A percentile compares a stretch with the other conserved stretches of the same genome.
These are phyloP conservation scores for Perca schrenkii DNA, from an alignment of 2,113 vertebrate genomes.

Conservation along the genomic window DNA sequence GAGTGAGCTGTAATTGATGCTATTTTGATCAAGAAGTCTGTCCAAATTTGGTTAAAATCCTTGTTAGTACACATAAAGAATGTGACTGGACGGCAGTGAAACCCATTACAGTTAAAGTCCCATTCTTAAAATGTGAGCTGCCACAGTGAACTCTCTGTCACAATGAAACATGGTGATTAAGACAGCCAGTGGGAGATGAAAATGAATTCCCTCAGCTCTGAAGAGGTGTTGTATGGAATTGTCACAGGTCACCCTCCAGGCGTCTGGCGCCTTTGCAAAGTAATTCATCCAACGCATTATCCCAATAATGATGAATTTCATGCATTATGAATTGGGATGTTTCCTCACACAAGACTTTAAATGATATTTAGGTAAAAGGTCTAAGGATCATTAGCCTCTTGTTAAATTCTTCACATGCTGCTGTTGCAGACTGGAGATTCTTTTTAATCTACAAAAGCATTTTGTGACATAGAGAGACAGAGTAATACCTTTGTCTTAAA, in stretches of 20 bases:
- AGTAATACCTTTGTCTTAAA: background rate
- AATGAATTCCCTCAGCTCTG: slow-evolving; percentile 86
- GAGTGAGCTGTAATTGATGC: slow-evolving; percentile 4
- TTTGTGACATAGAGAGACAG: slow-evolving; percentile 13
- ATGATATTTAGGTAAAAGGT: slow-evolving; percentile 84
- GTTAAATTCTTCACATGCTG: slow-evolving; percentile 52
- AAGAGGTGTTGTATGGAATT: slow-evolving; percentile 80
- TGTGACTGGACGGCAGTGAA: slow-evolving; percentile 34
- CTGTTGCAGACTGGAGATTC: slow-evolving; percentile 67
- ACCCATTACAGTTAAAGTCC: slow-evolving; percentile 49
- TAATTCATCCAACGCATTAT: slow-evolving; percentile 86
- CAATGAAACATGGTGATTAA: slow-evolving; percentile 85
- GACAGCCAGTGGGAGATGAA: slow-evolving; percentile 84
- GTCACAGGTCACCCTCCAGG: slow-evolving; percentile 83
- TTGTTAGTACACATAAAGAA: slow-evolving; percentile 25
- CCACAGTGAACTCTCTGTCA: slow-evolving; percentile 83
- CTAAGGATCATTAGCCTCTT: slow-evolving; percentile 71
- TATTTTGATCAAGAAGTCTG: slow-evolving; percentile 44
- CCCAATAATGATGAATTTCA: slow-evolving; percentile 85
- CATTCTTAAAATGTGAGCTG: slow-evolving; percentile 71
- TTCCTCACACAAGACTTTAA: slow-evolving; percentile 80
- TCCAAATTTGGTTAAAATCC: slow-evolving; percentile 23
- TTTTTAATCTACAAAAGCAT: slow-evolving; percentile 68
- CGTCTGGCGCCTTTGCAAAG: slow-evolving; percentile 76
- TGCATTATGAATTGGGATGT: slow-evolving; percentile 85